Evolutionary conservation across 1,140 invertebrate species (phyloP), one percentile per base, ranked within the genome.

Genomic region (Lepidotrigona ventralis): DNA sequence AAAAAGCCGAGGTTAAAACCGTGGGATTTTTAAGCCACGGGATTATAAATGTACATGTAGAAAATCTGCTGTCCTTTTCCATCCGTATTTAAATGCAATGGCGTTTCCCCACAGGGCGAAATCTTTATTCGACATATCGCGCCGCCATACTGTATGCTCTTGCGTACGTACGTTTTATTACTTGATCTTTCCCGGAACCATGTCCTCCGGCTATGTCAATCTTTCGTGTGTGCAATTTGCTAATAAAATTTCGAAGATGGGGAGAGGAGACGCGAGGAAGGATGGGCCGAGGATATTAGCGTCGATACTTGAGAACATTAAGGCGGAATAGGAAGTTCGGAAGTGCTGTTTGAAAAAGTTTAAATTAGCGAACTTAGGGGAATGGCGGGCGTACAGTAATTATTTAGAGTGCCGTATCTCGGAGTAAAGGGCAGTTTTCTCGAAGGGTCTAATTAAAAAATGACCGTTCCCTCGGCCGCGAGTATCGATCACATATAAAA

Each of bases 1-100:
- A 70, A 70, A 78, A 77, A 70, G 63, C 81, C 74, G 21, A 17
- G 39, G 33, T 46, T 58, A 4, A 56, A 19, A 19, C 17, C 70
- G 66, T 21, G 72, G 68, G 73, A 83, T 68, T 83, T 77, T 78
- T 60, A 70, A 78, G 81, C 53, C 81, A 54, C 81, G 6, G 66
- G 64, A 83, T 83, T 77, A 83, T 77, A 60, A 78, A 83, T 58
- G 74, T 46, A 53, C 33, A 63, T 23, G 64, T 70, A 77, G 54
- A 21, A 70, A 83, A 70, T 77, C 74, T 39, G 54, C 21, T 70
- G 46, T 70, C 54, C 54, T n/a, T 26, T 46, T 66, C 54, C 23
- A 15, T 8, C 39, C 15, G 21, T 39, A 29, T 15, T 51, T 12
- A 68, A 58, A 58, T 12, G 53, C 68, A 29, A n/a, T 21, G 6